phyloP scores from a whole-genome alignment of 2,113 vertebrate genomes.

The Oreochromis spilurus region DNA sequence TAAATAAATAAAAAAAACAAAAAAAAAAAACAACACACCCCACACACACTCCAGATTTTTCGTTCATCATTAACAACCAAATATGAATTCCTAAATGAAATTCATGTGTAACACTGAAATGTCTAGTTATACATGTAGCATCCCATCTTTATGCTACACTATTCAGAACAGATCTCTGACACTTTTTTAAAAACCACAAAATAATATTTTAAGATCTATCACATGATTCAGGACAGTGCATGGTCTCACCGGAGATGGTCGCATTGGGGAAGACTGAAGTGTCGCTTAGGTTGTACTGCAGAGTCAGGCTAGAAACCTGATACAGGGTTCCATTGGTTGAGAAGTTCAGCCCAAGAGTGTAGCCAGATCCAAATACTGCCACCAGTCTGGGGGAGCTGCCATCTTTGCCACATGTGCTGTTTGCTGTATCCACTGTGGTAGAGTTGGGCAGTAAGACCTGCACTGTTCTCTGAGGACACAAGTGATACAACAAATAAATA shows the following conservation, averaged over 20 bases:
- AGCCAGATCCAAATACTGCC: slow-evolving; percentile 74
- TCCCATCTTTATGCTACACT: neutral
- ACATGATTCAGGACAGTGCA: neutral
- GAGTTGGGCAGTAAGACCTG: slow-evolving; percentile 69
- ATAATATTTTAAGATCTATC: neutral
- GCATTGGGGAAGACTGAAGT: slow-evolving; percentile 73
- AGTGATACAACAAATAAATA: neutral
- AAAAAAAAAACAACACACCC: no score
- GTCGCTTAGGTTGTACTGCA: slow-evolving; percentile 85
- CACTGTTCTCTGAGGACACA: slow-evolving; percentile 52
- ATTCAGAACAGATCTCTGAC: neutral
- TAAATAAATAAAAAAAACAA: no score
- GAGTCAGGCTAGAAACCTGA: slow-evolving; percentile 66
- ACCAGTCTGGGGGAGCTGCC: slow-evolving; percentile 54
- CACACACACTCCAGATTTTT: neutral
- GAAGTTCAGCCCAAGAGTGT: slow-evolving; percentile 77
- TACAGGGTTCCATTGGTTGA: slow-evolving; percentile 68
- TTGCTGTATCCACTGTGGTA: slow-evolving; percentile 50
- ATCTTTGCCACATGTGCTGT: slow-evolving; percentile 76
- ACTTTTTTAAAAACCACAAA: neutral
- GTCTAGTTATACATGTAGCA: neutral
- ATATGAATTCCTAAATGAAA: neutral
- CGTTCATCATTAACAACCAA: neutral
- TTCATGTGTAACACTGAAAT: neutral
- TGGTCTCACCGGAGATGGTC: slow-evolving; percentile 71